Evolutionary conservation across 2,113 vertebrate species (phyloP).

Genomic region (Oceanodroma tethys): DNA sequence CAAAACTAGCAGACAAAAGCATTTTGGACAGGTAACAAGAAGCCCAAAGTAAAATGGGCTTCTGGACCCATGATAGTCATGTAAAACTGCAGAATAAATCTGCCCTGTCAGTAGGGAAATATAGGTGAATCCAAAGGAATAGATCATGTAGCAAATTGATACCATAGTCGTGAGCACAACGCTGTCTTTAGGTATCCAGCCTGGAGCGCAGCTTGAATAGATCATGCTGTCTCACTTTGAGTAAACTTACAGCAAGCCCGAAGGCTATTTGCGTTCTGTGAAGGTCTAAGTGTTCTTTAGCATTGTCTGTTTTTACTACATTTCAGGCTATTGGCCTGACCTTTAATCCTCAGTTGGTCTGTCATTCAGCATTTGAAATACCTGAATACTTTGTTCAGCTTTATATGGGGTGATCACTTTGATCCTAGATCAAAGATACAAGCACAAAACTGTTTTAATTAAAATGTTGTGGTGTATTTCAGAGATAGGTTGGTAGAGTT

Average conservation of each 20-base stretch:
- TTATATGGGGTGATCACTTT: constrained; percentile 17
- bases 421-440: constrained; percentile 21
- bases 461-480: constrained; percentile 3
- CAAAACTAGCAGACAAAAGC: neutral
- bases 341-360: constrained; percentile 31
- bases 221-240: neutral
- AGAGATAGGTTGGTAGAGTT: neutral
- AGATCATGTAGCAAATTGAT: neutral
- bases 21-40: neutral
- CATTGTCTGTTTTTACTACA: neutral
- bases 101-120: neutral
- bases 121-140: neutral
- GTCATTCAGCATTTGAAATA: constrained; percentile 30
- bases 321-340: constrained; percentile 15
- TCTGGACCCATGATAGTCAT: neutral
- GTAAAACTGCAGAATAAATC: constrained; percentile 43
- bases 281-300: constrained; percentile 1
- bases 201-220: neutral
- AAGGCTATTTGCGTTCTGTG: constrained; percentile 2
- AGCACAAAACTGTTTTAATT: constrained; percentile 22
- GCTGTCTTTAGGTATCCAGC: neutral
- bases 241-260: constrained; percentile 11
- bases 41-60: constrained; percentile 14
- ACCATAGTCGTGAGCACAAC: neutral
- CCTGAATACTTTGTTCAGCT: neutral